Evolutionary conservation across 2,888 invertebrate genomes (phyloP), one percentile per base, ranked within the genome.

Genomic region (Globia sparganii): DNA sequence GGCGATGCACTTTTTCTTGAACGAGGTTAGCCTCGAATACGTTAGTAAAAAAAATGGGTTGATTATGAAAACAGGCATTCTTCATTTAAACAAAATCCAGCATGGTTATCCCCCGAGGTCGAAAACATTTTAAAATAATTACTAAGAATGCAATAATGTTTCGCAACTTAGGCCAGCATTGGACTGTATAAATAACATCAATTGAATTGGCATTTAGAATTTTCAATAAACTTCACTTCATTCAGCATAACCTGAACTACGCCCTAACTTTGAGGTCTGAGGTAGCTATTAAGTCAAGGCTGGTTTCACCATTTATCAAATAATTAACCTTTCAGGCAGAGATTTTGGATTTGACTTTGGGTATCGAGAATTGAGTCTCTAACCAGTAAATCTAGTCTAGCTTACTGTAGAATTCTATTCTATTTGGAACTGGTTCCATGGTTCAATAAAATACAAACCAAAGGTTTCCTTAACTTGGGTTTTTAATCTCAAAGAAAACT

Each of bases 241-340:
- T 4, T 9, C 46, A 72, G 46, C 49, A 84, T 66, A 69, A 72
- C 59, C 65, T 40, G 69, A 78, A 69, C 40, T 56, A 2, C 9
- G 40, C 25, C 4, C 13, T 46, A 64, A 56, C 31, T 65, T 37
- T 72, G 25, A 61, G 83, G 71, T 71, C 67, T 37, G 83, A 53
- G 43, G 83, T 71, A 80, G 69, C 34, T 37, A 13, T 31, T 75
- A 61, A 81, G n/a, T 0, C 6, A 72, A 80, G 75, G 3, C 70
- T 84, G 5, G 34, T 46, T 84, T 59, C 81, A 75, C 70, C 70
- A 84, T 84, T 71, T 25, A 15, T 56, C 0, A 15, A 58, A 21
- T n/a, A n/a, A 4, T 1, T 13, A 58, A 8, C 0, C 4, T 67
- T 46, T 25, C 31, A 25, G 15, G 9, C 9, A 13, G 13, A 25